Evolutionary conservation across 2,113 vertebrate genomes (phyloP).

Genomic region (Plotosus lineatus): DNA sequence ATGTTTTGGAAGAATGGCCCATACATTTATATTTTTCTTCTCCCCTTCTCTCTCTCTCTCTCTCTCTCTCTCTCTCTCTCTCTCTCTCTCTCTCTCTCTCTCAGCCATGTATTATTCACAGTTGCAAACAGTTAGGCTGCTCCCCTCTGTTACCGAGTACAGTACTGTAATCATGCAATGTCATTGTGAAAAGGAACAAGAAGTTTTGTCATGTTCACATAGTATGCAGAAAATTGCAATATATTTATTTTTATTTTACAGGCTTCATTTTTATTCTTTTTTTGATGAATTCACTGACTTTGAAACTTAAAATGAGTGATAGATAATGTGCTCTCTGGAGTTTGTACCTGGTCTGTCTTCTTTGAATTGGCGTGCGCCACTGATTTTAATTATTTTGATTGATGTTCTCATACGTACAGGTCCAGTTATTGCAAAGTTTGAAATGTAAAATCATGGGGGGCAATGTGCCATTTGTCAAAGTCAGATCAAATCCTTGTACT

Average conservation of each 20-base stretch:
- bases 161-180: background rate
- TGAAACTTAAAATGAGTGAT: background rate
- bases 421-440: background rate
- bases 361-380: background rate
- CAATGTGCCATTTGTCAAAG: too few species aligned
- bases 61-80: background rate
- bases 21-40: background rate
- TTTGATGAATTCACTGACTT: background rate
- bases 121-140: background rate
- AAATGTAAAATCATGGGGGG: too few species aligned
- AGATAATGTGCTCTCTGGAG: background rate
- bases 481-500: too few species aligned
- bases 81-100: background rate
- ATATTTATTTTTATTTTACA: background rate
- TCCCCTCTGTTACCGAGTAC: background rate
- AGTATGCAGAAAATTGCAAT: constrained; percentile 16
- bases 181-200: background rate
- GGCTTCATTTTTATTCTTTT: background rate
- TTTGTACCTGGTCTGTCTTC: background rate
- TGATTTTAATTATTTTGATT: background rate
- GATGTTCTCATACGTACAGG: background rate
- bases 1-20: background rate
- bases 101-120: background rate
- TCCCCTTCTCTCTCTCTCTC: background rate
- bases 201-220: constrained; percentile 34